Conservation (phyloP, 2,888 invertebrate species). For the Tachina lurida region DNA sequence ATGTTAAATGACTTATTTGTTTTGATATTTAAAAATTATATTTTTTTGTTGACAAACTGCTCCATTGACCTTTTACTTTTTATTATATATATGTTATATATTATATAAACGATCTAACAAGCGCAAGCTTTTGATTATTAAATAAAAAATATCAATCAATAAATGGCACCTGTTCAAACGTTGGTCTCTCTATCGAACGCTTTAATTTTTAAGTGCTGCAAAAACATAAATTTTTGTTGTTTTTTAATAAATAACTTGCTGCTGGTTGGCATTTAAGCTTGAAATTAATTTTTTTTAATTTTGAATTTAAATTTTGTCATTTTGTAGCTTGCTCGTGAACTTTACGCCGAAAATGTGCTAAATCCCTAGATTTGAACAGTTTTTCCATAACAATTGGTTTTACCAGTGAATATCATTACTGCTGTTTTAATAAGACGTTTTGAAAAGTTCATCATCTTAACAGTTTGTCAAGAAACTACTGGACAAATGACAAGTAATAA, state of each 20-base stretch:
- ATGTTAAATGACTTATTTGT: background rate
- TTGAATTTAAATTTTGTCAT: constrained; percentile 27
- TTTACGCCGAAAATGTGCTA: background rate
- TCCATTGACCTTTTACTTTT: constrained; percentile 53
- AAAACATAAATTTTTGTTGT: background rate
- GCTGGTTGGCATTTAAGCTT: constrained; percentile 54
- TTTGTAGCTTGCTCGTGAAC: background rate
- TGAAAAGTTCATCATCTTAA: too few relatives aligned
- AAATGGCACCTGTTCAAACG: constrained; percentile 56
- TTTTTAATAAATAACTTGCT: background rate
- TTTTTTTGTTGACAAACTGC: constrained; percentile 11
- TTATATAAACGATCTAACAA: background rate
- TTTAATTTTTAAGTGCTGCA: background rate
- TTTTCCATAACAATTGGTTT: constrained; percentile 2
- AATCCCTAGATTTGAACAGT: background rate
- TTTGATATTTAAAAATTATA: background rate
- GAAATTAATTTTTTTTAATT: constrained; percentile 37
- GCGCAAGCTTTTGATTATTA: background rate
- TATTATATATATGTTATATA: too few relatives aligned
- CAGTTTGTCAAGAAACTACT: too few relatives aligned
- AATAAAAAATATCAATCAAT: constrained; percentile 33
- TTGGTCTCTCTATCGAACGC: background rate
- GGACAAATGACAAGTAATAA: too few relatives aligned
- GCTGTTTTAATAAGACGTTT: too few relatives aligned
- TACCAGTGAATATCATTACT: constrained; percentile 27